Percentiles rank a stretch among this genome's conserved stretches.
These are phyloP conservation scores for Ageneiosus marmoratus DNA, from an alignment of 2,113 vertebrate genomes.

Conservation along the genomic window DNA sequence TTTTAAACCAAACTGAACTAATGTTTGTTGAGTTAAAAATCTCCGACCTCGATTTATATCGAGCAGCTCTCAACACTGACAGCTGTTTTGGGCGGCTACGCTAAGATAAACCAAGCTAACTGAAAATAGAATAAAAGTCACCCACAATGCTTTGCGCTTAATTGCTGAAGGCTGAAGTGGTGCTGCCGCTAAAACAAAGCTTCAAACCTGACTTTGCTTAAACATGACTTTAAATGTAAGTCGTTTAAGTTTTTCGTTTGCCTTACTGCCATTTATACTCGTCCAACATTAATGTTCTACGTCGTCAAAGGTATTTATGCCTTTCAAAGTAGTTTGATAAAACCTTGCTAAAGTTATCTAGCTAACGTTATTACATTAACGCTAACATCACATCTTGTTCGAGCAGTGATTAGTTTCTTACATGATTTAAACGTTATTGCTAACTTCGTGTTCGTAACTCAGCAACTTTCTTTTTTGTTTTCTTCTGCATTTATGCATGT, in stretches of 20 bases:
- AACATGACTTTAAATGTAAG: background rate
- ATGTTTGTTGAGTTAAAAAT: background rate
- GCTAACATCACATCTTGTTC: background rate
- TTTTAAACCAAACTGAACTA: background rate
- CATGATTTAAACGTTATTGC: background rate
- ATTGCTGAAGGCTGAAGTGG: background rate
- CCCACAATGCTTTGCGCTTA: slow-evolving; percentile 21
- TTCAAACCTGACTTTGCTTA: background rate
- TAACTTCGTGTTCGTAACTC: background rate
- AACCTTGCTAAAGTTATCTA: background rate
- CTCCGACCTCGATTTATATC: no score
- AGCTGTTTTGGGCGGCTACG: background rate
- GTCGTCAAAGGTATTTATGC: background rate
- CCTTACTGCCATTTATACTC: background rate
- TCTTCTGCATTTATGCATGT: background rate
- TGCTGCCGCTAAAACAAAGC: background rate
- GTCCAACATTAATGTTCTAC: background rate
- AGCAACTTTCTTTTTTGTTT: background rate
- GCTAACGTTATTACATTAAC: background rate
- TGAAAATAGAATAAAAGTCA: background rate
- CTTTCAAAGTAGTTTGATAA: background rate
- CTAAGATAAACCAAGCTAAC: slow-evolving; percentile 7
- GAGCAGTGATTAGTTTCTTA: background rate
- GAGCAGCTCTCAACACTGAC: background rate
- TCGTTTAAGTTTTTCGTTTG: background rate